phyloP scores from a whole-genome alignment of 2,797 vertebrate genomes.

The Peromyscus aztecus region DNA sequence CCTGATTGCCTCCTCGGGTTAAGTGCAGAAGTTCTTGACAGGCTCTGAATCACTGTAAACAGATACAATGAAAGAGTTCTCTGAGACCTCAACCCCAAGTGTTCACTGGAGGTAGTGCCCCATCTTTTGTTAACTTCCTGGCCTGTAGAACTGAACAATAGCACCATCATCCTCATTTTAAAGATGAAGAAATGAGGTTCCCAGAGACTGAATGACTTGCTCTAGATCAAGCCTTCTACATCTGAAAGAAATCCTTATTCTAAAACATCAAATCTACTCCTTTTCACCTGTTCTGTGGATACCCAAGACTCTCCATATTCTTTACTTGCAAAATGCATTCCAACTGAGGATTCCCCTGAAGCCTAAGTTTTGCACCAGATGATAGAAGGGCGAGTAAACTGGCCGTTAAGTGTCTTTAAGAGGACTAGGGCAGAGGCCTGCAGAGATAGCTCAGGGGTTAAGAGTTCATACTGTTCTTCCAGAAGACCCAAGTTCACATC shows the following conservation, averaged over 20 bases:
- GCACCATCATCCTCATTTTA: not conserved
- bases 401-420: not conserved
- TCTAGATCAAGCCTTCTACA: not conserved
- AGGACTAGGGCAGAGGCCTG: not conserved
- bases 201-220: not conserved
- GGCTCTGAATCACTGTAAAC: conserved; percentile 25
- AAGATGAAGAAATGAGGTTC: conserved; percentile 1
- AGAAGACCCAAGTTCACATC: not conserved
- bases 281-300: not conserved
- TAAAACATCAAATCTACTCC: not conserved
- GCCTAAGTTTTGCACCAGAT: not conserved
- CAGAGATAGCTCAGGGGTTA: not conserved
- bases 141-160: not conserved
- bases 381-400: not conserved
- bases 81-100: not conserved
- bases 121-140: not conserved
- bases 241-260: not conserved
- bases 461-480: not conserved
- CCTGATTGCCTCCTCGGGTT: not conserved
- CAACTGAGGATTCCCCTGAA: not conserved
- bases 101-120: not conserved
- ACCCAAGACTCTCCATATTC: not conserved
- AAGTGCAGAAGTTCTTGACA: conserved; percentile 17
- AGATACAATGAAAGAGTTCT: conserved; percentile 21
- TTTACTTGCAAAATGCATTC: conserved; percentile 23